Evolutionary conservation across 1,140 invertebrate species (phyloP).

Genomic region (Magallana angulata): DNA sequence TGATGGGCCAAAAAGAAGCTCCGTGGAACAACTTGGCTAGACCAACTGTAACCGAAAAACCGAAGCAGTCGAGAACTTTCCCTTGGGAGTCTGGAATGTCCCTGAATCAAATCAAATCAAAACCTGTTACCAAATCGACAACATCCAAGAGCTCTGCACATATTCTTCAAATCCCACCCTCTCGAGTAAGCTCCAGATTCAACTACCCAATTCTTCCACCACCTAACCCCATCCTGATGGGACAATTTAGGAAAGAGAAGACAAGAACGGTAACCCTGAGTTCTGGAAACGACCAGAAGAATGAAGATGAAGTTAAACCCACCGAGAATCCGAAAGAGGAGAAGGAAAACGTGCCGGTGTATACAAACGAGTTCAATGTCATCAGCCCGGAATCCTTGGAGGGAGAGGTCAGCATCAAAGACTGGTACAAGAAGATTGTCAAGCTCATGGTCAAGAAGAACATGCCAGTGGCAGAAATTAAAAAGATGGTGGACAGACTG

Average conservation of each 20-base stretch:
- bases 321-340: not conserved
- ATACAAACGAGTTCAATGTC: slow-evolving; percentile 20
- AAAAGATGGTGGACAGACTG: not conserved
- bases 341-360: not conserved
- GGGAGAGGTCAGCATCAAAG: not conserved
- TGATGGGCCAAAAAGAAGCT: not conserved
- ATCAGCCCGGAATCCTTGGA: slow-evolving; percentile 26
- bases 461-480: not conserved
- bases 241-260: not conserved
- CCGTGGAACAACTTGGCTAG: slow-evolving; percentile 2
- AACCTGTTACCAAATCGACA: not conserved
- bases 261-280: not conserved
- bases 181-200: not conserved
- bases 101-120: not conserved
- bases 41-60: not conserved
- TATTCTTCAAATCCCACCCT: not conserved
- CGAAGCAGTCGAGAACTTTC: not conserved
- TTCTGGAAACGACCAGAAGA: not conserved
- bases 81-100: not conserved
- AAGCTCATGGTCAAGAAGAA: not conserved
- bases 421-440: slow-evolving; percentile 26
- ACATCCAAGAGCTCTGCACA: not conserved
- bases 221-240: not conserved
- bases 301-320: not conserved
- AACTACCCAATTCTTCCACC: not conserved